Percentiles rank a stretch among this genome's conserved stretches.
Evolutionary conservation across 2,797 vertebrate genomes (phyloP).

Genomic region (Chanos chanos): DNA sequence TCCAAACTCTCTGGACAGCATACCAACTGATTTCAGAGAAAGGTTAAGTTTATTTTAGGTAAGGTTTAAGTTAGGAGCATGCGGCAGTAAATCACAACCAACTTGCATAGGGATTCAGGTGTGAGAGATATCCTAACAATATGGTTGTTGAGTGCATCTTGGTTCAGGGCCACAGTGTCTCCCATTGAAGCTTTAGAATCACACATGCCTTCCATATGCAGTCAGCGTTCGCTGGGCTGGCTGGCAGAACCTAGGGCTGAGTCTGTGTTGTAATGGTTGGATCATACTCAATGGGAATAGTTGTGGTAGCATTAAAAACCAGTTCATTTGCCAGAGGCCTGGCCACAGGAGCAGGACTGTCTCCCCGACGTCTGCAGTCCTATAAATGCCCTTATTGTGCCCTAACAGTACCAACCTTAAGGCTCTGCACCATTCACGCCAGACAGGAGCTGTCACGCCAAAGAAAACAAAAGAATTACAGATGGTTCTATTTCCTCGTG

Average conservation of each 20-base stretch:
- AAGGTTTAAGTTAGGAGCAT: too few relatives aligned
- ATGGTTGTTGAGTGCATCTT: constrained; percentile 58
- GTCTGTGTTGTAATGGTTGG: constrained; percentile 68
- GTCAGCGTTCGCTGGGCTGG: constrained; percentile 67
- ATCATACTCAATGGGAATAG: constrained; percentile 61
- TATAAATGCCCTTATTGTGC: constrained; percentile 47
- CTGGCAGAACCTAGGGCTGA: constrained; percentile 48
- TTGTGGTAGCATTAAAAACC: constrained; percentile 56
- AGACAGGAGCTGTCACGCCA: constrained; percentile 2
- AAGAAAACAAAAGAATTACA: constrained; percentile 13
- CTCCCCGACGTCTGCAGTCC: constrained; percentile 40
- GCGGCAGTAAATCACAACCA: not conserved
- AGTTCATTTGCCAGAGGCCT: constrained; percentile 51
- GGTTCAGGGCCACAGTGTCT: constrained; percentile 51
- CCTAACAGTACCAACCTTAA: constrained; percentile 42
- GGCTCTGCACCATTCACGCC: constrained; percentile 1
- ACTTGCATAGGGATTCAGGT: constrained; percentile 16
- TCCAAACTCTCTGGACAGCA: too few relatives aligned
- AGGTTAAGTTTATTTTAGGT: not conserved
- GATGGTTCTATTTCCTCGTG: constrained; percentile 26
- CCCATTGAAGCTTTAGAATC: constrained; percentile 48
- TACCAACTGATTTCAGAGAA: constrained; percentile 2
- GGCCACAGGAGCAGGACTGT: constrained; percentile 55
- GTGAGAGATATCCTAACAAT: constrained; percentile 46
- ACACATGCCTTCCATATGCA: constrained; percentile 74